Conservation (phyloP, 1,140 invertebrate genomes). For the Drosophila pseudoobscura region DNA sequence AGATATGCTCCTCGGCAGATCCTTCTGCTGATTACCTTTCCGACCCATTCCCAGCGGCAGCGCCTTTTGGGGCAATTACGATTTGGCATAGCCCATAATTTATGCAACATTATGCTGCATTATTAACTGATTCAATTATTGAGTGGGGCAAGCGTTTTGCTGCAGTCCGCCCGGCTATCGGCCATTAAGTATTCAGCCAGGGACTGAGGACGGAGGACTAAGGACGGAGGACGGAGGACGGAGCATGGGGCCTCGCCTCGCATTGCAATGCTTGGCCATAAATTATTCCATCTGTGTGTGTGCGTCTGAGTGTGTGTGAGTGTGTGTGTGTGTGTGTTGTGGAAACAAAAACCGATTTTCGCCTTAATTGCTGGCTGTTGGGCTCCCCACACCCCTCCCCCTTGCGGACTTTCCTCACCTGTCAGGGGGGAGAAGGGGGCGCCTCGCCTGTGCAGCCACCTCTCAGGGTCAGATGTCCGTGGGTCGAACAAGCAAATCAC, state of each 20-base stretch:
- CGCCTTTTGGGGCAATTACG: slow-evolving; percentile 30
- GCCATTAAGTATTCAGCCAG: slow-evolving; percentile 42
- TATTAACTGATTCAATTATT: slow-evolving; percentile 61
- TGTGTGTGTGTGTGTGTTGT: slow-evolving; percentile 1
- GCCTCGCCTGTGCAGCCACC: neutral
- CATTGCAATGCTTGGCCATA: too few relatives aligned
- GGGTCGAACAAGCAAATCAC: slow-evolving; percentile 56
- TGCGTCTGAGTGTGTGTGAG: neutral
- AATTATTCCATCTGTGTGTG: too few relatives aligned
- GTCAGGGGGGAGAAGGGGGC: neutral
- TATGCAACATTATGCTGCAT: slow-evolving; percentile 54
- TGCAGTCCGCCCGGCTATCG: slow-evolving; percentile 3
- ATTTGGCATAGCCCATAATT: slow-evolving; percentile 43
- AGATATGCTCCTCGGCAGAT: neutral
- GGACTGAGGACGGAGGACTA: too few relatives aligned
- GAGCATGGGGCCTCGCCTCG: too few relatives aligned
- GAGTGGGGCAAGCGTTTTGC: slow-evolving; percentile 12
- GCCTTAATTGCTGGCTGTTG: slow-evolving; percentile 41
- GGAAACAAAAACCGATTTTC: slow-evolving; percentile 45
- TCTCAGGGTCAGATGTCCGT: slow-evolving; percentile 51
- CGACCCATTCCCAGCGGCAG: neutral
- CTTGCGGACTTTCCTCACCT: slow-evolving; percentile 25
- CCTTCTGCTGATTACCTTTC: neutral
- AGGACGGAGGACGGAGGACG: too few relatives aligned
- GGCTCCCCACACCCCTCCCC: neutral